These are phyloP conservation scores for Zapornia atra DNA, from an alignment of 2,113 vertebrate species.

Conservation along the genomic window DNA sequence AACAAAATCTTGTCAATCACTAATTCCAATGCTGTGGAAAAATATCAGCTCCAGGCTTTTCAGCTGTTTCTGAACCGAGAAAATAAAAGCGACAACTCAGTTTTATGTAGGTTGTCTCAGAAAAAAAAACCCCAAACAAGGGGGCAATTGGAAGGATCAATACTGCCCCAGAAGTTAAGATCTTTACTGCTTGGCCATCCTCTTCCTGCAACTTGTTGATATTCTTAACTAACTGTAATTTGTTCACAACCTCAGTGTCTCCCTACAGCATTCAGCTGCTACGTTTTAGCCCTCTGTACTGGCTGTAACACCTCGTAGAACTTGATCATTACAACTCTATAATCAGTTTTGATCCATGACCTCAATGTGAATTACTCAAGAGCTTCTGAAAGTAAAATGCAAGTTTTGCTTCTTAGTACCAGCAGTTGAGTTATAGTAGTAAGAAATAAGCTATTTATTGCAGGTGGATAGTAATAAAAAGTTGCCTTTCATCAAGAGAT, in stretches of 20 bases:
- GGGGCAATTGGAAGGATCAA: not conserved
- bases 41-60: not conserved
- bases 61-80: not conserved
- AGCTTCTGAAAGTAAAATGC: not conserved
- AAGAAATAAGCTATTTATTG: slow-evolving; percentile 28
- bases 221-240: not conserved
- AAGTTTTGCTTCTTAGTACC: not conserved
- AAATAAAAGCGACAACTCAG: not conserved
- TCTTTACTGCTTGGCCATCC: not conserved
- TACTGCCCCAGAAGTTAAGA: not conserved
- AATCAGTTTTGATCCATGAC: not conserved
- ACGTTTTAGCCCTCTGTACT: not conserved
- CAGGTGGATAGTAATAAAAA: slow-evolving; percentile 18
- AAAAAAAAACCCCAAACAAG: not conserved
- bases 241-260: not conserved
- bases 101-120: not conserved
- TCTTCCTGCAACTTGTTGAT: not conserved
- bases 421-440: not conserved
- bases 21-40: not conserved
- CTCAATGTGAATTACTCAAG: not conserved
- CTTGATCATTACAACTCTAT: not conserved
- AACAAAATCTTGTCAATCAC: not conserved
- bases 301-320: not conserved
- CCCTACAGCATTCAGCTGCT: not conserved
- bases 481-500: not conserved